Base-by-base conservation (phyloP, 2,797 vertebrate species). In the Sarcophilus harrisii region DNA sequence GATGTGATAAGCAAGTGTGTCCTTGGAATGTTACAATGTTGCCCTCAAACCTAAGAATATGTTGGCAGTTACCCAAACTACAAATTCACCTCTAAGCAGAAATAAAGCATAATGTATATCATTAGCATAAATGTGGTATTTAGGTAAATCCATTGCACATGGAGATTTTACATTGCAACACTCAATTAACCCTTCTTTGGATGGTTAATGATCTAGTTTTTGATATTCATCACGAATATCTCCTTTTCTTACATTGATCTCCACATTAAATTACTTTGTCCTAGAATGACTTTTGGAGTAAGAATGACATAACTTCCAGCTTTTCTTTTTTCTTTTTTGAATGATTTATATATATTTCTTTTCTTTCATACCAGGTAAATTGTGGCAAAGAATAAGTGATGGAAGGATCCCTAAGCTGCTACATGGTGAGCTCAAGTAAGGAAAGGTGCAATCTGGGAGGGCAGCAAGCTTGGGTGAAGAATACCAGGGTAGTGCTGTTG, bases 41-140 rank as follows among this genome's bases (percentile, higher is more conserved):
- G 4, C 29, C 29, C 66, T 57, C 11, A 2, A 66, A n/a, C 62
- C 38, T 58, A 29, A 38, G 0, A 10, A 60, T 66, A 49, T 21
- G 0, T 27, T 58, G 93, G 95, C 91, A 94, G 94, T 49, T 2
- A 32, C 38, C 90, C 90, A 87, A 92, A 58, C 21, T 59, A 32
- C 52, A 38, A 14, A 8, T 45, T 81, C 93, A 13, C 52, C 55
- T 92, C 90, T 81, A 24, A 92, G 90, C 59, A 16, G 59, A 94
- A 93, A 90, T 54, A 92, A 57, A 94, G 57, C 28, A 54, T 14
- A 29, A 93, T 18, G 60, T 3, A 32, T 8, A 52, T 27, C 73
- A 28, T 95, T 87, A 92, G 38, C 92, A 87, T 90, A 93, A 62
- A 90, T 16, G 24, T 12, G 92, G n/a, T 73, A 60, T 90, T 94